A percentile compares a stretch with the other conserved stretches of the same genome.
Conservation (phyloP, 2,888 invertebrate species). For the Liposcelis brunnea region DNA sequence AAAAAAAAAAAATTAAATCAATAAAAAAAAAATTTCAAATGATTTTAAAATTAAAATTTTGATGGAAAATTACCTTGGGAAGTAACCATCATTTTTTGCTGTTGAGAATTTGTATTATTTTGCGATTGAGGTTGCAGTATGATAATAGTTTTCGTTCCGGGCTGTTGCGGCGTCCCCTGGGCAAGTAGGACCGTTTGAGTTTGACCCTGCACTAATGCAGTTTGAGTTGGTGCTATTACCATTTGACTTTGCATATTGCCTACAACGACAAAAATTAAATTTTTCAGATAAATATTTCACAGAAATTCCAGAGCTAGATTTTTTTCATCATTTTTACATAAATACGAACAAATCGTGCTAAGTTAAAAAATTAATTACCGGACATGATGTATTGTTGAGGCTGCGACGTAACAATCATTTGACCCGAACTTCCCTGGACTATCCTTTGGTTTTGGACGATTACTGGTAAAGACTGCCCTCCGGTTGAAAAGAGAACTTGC, state of each 20-base stretch:
- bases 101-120: slow-evolving; percentile 23
- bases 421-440: slow-evolving; percentile 1
- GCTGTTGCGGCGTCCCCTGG: slow-evolving; percentile 43
- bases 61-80: slow-evolving; percentile 37
- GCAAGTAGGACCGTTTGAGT: slow-evolving; percentile 46
- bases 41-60: neutral
- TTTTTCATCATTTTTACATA: no score
- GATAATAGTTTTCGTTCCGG: slow-evolving; percentile 50
- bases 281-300: neutral
- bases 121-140: slow-evolving; percentile 41
- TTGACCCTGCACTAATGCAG: slow-evolving; percentile 38
- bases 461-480: slow-evolving; percentile 6
- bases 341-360: no score
- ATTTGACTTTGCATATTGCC: neutral
- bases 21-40: no score
- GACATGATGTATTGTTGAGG: no score
- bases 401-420: neutral
- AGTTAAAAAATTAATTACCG: no score
- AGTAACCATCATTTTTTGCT: slow-evolving; percentile 43
- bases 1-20: no score
- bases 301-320: no score
- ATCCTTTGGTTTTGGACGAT: slow-evolving; percentile 5
- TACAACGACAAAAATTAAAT: neutral
- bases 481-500: slow-evolving; percentile 3
- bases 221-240: slow-evolving; percentile 34